Conservation (phyloP, 2,888 invertebrate genomes). For the Cyclophora albipunctata region DNA sequence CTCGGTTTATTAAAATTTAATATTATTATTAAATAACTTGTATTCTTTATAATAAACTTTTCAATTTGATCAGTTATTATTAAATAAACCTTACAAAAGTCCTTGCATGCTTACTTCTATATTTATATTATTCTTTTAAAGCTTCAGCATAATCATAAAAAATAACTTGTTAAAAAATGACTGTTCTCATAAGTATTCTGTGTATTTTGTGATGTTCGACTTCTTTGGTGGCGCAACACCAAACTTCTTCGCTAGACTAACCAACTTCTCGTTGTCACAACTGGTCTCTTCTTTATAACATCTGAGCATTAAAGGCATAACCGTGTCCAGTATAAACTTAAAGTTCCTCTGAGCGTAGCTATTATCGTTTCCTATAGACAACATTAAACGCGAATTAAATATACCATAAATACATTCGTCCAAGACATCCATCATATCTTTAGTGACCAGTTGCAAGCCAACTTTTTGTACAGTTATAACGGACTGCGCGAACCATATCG, state of each 20-base stretch:
- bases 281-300: conserved; percentile 77
- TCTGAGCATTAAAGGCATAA: conserved; percentile 78
- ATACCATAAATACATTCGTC: conserved; percentile 83
- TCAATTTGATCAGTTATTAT: conserved; percentile 59
- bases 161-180: conserved; percentile 49
- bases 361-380: conserved; percentile 57
- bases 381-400: conserved; percentile 83
- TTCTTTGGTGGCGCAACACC: conserved; percentile 72
- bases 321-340: conserved; percentile 80
- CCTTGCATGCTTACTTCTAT: conserved; percentile 65
- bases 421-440: conserved; percentile 83
- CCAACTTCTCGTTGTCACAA: conserved; percentile 73
- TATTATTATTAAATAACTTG: conserved; percentile 58
- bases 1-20: conserved; percentile 68
- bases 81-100: conserved; percentile 71
- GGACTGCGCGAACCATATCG: conserved; percentile 85
- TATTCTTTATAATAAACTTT: no score
- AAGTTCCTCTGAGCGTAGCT: conserved; percentile 78
- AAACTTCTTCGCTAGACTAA: conserved; percentile 70
- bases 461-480: conserved; percentile 84
- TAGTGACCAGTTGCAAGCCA: conserved; percentile 83
- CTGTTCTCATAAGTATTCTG: conserved; percentile 77
- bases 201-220: conserved; percentile 80
- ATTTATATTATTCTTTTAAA: conserved; percentile 71
- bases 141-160: conserved; percentile 68